A percentile compares a stretch with the other conserved stretches of the same genome.
Conservation (phyloP, 30 jellyfish, hydroid and myxozoan species). For the Cassiopea andromeda region DNA sequence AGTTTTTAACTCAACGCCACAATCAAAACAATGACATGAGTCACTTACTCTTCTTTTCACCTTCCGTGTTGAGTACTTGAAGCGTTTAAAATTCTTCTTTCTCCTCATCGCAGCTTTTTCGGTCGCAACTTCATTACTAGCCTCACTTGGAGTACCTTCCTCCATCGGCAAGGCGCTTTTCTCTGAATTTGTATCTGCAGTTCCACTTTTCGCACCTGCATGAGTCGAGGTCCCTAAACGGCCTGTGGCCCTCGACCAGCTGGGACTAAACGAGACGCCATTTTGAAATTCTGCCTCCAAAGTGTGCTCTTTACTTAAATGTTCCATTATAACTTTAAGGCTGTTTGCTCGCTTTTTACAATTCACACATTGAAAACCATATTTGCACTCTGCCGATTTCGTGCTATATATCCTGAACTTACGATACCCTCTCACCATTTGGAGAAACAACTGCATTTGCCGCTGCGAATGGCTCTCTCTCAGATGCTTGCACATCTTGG, state of each 20-base stretch:
- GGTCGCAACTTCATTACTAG: neutral
- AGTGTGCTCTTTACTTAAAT: slow-evolving; percentile 27
- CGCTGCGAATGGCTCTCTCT: slow-evolving; percentile 17
- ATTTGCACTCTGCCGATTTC: neutral
- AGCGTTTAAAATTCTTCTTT: neutral
- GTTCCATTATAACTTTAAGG: neutral
- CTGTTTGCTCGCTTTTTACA: slow-evolving; percentile 18
- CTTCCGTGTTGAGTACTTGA: neutral
- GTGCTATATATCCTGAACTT: slow-evolving; percentile 10
- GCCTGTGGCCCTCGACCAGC: neutral
- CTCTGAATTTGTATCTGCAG: neutral
- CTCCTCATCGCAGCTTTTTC: neutral
- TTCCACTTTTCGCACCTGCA: neutral
- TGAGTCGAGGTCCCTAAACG: neutral
- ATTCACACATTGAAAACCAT: slow-evolving; percentile 13
- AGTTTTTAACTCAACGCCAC: slow-evolving; percentile 49
- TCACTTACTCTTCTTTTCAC: slow-evolving; percentile 9
- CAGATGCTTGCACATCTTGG: slow-evolving; percentile 24
- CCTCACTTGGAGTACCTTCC: neutral
- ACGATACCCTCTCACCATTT: slow-evolving; percentile 21
- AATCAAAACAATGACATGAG: slow-evolving; percentile 38
- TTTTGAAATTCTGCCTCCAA: neutral
- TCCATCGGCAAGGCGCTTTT: neutral
- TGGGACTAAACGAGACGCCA: neutral
- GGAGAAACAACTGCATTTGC: slow-evolving; percentile 3